Evolutionary conservation across 1,140 invertebrate species (phyloP), one percentile per base, ranked within the genome.

Genomic region (Telenomus remus): DNA sequence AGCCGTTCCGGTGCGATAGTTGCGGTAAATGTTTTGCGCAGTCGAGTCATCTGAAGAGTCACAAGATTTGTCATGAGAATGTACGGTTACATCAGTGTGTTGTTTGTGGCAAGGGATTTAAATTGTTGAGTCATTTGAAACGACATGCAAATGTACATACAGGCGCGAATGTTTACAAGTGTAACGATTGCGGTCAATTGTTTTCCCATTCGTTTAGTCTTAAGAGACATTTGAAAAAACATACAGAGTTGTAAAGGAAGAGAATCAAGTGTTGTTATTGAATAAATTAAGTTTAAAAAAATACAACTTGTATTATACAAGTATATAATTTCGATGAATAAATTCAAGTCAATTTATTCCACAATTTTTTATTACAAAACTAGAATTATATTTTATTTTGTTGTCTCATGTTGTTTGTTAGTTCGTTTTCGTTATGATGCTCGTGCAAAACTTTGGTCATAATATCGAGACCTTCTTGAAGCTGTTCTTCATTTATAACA

Each of bases 391-490:
- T 27, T 6, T 3, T 3, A 27, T 27, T 27, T 1, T 27, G 19
- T 27, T 3, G 6, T 3, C 19, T 1, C 19, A 27, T 27, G 19
- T 27, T 54, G 1, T 43, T 61, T 43, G 33, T 13, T 19, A 27
- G 13, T 54, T 66, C 55, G 68, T 70, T 71, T 70, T 12, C 60
- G 48, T 76, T 76, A 16, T 64, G 49, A 49, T 76, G 56, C 8
- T 76, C 66, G 9, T 44, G 7, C 15, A 76, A 60, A 63, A 71
- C 63, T 14, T 33, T 60, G 12, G 37, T 73, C 0, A 78, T 37
- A 27, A 95, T 95, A 6, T 91, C 79, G 8, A 90, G 73, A 72
- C 92, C 91, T 78, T 94, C 89, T n/a, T 85, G 57, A 1, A 94
- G 73, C 84, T 95, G 90, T 33, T 88, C 83, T 66, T 92, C 89